Conservation (phyloP, 2,113 vertebrate species). For the Myotis brandtii region DNA sequence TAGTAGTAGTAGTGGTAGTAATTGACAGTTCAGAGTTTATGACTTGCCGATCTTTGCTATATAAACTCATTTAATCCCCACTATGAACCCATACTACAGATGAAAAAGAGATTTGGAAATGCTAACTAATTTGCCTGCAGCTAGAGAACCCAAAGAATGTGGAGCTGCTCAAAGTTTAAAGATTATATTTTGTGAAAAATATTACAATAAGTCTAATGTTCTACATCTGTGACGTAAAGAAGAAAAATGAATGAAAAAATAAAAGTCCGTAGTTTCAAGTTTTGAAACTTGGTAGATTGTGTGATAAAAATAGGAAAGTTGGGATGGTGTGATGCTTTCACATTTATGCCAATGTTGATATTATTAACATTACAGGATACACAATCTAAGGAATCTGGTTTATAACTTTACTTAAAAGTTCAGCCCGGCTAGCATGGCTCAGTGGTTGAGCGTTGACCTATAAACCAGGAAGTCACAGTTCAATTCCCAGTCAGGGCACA, state of each 20-base stretch:
- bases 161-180: neutral
- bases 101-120: neutral
- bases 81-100: neutral
- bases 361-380: neutral
- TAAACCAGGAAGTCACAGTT: too few relatives aligned
- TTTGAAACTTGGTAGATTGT: neutral
- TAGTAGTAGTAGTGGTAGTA: neutral
- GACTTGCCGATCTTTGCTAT: neutral
- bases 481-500: too few relatives aligned
- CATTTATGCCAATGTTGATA: neutral
- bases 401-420: conserved; percentile 26
- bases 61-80: neutral
- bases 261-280: neutral
- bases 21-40: neutral
- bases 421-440: neutral
- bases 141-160: neutral
- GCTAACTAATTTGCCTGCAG: neutral
- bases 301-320: neutral
- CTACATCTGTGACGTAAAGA: neutral
- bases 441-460: too few relatives aligned
- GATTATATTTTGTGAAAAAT: neutral
- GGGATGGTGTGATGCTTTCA: neutral
- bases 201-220: neutral
- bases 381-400: neutral
- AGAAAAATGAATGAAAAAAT: neutral